These are phyloP conservation scores for Latrodectus geometricus DNA, from an alignment of 1,140 invertebrate genomes.

Conservation along the genomic window DNA sequence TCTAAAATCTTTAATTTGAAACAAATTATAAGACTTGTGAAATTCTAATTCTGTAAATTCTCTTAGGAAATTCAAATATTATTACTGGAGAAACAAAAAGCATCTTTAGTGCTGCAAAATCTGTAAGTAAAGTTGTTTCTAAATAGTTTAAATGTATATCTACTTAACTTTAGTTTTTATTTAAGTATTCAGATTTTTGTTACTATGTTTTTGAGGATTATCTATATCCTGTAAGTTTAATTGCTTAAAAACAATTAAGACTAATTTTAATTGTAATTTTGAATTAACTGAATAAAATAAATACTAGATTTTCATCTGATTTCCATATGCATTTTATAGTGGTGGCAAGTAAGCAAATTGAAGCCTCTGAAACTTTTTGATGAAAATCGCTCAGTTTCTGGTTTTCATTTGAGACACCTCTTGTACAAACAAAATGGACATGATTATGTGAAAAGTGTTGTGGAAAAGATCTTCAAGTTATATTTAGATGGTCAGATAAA, in stretches of 20 bases:
- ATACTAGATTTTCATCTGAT: constrained; percentile 38
- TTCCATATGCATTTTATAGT: constrained; percentile 70
- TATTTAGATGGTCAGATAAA: constrained; percentile 83
- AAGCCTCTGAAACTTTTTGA: constrained; percentile 89
- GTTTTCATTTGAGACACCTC: constrained; percentile 86
- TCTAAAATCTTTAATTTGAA: too few species aligned
- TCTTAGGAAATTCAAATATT: constrained; percentile 70
- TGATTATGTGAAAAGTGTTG: constrained; percentile 77
- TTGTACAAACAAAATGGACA: constrained; percentile 83
- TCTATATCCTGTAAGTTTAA: neutral
- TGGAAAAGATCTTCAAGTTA: constrained; percentile 80
- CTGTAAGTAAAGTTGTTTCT: constrained; percentile 66
- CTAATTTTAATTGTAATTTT: neutral
- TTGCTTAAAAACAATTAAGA: neutral
- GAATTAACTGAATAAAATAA: neutral
- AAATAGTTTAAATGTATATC: neutral
- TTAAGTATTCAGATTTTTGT: too few species aligned
- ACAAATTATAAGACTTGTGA: neutral
- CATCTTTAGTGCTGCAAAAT: constrained; percentile 72
- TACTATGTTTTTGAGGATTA: too few species aligned
- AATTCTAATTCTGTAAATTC: neutral
- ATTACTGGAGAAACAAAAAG: constrained; percentile 72
- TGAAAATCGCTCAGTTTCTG: constrained; percentile 86
- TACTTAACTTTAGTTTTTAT: neutral
- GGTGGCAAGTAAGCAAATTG: constrained; percentile 92